These are phyloP conservation scores for Trachelus stipa DNA, from an alignment of 2,888 invertebrate species.

Conservation along the genomic window DNA sequence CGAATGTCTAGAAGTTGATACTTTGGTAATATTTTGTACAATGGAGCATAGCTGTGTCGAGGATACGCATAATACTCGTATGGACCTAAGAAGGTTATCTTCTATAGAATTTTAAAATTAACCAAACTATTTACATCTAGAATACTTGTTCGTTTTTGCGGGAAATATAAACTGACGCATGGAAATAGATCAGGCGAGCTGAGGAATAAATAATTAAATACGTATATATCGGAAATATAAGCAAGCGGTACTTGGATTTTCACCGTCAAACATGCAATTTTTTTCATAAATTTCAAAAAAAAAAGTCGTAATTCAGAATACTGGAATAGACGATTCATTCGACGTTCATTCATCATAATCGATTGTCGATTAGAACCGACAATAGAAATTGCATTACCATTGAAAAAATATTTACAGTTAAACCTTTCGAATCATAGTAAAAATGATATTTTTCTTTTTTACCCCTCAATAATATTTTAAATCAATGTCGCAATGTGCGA, in stretches of 20 bases:
- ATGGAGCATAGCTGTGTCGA: background rate
- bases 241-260: background rate
- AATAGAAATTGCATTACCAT: background rate
- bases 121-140: background rate
- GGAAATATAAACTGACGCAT: background rate
- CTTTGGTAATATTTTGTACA: background rate
- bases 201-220: background rate
- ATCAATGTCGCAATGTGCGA: background rate
- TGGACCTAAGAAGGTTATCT: background rate
- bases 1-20: background rate
- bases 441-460: background rate
- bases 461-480: background rate
- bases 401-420: background rate
- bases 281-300: background rate
- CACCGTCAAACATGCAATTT: too few species aligned
- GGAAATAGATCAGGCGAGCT: background rate
- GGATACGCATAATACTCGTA: background rate
- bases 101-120: background rate
- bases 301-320: background rate
- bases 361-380: background rate
- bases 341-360: background rate
- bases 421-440: background rate
- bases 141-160: background rate
- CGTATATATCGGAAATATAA: background rate
- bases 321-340: background rate